These are phyloP conservation scores for Cydia amplana DNA, from an alignment of 1,140 invertebrate genomes.

Conservation along the genomic window DNA sequence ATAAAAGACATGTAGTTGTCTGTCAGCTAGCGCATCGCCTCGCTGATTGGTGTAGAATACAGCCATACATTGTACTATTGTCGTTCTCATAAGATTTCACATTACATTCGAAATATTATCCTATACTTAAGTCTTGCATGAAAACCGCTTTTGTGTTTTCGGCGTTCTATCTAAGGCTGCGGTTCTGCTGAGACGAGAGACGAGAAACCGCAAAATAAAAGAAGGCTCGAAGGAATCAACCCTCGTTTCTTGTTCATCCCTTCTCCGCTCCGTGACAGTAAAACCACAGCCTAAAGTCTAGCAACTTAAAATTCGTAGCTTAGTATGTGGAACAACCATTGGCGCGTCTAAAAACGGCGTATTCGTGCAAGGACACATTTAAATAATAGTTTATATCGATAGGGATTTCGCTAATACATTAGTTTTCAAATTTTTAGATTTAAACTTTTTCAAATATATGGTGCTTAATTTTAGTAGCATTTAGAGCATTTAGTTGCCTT, in stretches of 20 bases:
- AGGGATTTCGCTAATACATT: conserved; percentile 1
- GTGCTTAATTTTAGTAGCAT: conserved; percentile 62
- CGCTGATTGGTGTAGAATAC: not conserved
- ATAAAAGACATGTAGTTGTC: too few relatives aligned
- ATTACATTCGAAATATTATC: not conserved
- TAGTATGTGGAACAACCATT: not conserved
- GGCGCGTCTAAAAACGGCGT: not conserved
- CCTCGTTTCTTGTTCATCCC: not conserved
- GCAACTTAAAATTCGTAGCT: too few relatives aligned
- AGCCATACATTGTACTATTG: not conserved
- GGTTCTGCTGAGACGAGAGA: too few relatives aligned
- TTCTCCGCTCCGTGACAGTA: not conserved
- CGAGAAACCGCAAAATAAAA: too few relatives aligned
- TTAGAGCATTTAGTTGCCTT: conserved; percentile 69
- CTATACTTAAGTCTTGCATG: not conserved
- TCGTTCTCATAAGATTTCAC: not conserved
- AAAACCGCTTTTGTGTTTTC: not conserved
- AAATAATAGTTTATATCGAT: not conserved
- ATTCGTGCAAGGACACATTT: not conserved
- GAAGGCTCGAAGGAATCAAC: too few relatives aligned
- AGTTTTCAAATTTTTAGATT: conserved; percentile 14
- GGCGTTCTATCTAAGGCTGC: not conserved
- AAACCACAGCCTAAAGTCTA: not conserved
- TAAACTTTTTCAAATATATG: conserved; percentile 41
- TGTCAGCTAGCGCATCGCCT: too few relatives aligned